Conservation (phyloP, 2,797 vertebrate genomes). For the Trachurus trachurus region DNA sequence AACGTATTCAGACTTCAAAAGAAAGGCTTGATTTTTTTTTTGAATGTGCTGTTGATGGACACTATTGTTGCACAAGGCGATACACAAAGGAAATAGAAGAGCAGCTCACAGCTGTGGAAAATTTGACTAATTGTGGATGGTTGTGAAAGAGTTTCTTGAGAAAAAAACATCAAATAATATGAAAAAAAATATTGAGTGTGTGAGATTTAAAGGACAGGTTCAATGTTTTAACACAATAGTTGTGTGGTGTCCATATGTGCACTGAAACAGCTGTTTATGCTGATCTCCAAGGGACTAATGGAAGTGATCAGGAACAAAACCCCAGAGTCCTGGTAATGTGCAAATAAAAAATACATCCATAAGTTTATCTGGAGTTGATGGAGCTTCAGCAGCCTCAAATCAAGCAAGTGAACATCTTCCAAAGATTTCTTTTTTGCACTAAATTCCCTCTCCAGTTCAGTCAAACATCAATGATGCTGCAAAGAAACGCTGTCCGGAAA, state of each 20-base stretch:
- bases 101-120: conserved; percentile 16
- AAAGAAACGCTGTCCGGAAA: not conserved
- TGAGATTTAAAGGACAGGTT: not conserved
- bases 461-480: not conserved
- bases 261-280: not conserved
- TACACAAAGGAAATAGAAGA: not conserved
- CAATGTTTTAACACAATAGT: not conserved
- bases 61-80: not conserved
- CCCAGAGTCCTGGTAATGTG: not conserved
- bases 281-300: not conserved
- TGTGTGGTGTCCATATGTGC: not conserved
- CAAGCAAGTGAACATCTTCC: not conserved
- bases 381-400: not conserved
- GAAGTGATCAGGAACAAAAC: not conserved
- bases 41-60: not conserved
- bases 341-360: not conserved
- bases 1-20: not conserved
- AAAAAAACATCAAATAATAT: not conserved
- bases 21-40: not conserved
- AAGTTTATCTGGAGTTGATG: not conserved
- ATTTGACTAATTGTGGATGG: not conserved
- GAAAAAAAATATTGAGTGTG: not conserved
- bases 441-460: not conserved
- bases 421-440: not conserved
- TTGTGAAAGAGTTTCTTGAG: not conserved